These are phyloP conservation scores for Microtus montanus DNA, from an alignment of 2,113 vertebrate species.

Conservation along the genomic window DNA sequence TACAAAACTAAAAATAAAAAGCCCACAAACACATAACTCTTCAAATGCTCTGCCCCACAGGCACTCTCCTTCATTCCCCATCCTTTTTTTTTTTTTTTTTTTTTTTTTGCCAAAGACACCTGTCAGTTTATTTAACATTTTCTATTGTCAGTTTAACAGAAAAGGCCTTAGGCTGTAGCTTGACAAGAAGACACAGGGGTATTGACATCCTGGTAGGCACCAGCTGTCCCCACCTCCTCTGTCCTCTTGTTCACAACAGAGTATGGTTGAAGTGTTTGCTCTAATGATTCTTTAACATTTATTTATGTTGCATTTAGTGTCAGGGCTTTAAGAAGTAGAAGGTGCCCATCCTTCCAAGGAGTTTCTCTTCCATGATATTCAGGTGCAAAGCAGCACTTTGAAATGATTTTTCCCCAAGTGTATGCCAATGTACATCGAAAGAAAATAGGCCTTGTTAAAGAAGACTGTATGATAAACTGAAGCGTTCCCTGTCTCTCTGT, in stretches of 20 bases:
- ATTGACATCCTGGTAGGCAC: slow-evolving; percentile 75
- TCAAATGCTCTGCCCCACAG: slow-evolving; percentile 38
- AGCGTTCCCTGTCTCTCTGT: not conserved
- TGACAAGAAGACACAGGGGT: slow-evolving; percentile 83
- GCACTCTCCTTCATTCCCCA: slow-evolving; percentile 58
- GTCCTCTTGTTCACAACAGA: slow-evolving; percentile 63
- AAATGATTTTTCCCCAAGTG: slow-evolving; percentile 56
- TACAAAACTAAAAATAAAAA: slow-evolving; percentile 62
- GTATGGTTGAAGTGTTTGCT: slow-evolving; percentile 45
- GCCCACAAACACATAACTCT: not conserved
- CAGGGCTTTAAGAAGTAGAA: slow-evolving; percentile 49
- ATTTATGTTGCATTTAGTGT: slow-evolving; percentile 44
- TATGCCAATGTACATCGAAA: not conserved
- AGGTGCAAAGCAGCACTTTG: slow-evolving; percentile 45
- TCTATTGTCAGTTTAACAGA: slow-evolving; percentile 82
- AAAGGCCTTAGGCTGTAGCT: slow-evolving; percentile 84
- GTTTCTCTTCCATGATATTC: slow-evolving; percentile 64
- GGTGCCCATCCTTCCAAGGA: slow-evolving; percentile 64
- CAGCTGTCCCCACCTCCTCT: slow-evolving; percentile 79
- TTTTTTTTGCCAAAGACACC: slow-evolving; percentile 80
- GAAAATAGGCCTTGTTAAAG: not conserved
- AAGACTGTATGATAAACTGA: not conserved
- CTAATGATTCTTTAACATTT: slow-evolving; percentile 54
- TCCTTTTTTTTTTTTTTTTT: slow-evolving; percentile 79
- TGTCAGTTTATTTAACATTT: slow-evolving; percentile 82